A percentile compares a stretch with the other conserved stretches of the same genome.
Evolutionary conservation across 1,140 invertebrate genomes (phyloP).

Genomic region (Dendrolimus punctatus): DNA sequence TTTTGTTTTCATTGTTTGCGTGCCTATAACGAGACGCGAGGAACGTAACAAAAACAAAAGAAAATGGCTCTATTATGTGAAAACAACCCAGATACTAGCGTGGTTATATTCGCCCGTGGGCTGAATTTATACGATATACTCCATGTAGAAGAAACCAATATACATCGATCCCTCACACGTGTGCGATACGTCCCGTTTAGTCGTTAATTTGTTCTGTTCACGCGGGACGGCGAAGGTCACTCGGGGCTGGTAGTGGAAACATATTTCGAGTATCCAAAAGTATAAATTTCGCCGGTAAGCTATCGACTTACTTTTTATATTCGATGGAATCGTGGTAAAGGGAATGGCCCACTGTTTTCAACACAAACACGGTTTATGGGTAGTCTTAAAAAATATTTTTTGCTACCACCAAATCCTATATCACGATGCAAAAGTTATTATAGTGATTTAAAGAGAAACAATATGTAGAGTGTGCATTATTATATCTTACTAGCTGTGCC

Average conservation of each 20-base stretch:
- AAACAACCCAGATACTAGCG: conserved; percentile 63
- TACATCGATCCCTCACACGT: conserved; percentile 25
- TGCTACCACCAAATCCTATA: too few relatives aligned
- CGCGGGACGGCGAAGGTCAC: conserved; percentile 17
- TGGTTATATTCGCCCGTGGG: conserved; percentile 66
- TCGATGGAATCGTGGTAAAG: conserved; percentile 50
- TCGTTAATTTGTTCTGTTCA: neutral
- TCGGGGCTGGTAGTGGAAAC: conserved; percentile 26
- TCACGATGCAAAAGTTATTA: too few relatives aligned
- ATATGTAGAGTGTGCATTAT: too few relatives aligned
- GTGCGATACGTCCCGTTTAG: conserved; percentile 6
- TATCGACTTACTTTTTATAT: conserved; percentile 72
- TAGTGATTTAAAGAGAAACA: too few relatives aligned
- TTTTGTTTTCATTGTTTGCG: conserved; percentile 65
- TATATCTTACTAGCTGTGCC: too few relatives aligned
- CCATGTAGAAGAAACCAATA: conserved; percentile 36
- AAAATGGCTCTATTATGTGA: conserved; percentile 70
- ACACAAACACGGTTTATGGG: conserved; percentile 52
- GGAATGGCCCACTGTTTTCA: conserved; percentile 63
- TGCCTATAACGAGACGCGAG: conserved; percentile 53
- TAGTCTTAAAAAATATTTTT: conserved; percentile 9
- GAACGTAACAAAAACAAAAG: conserved; percentile 67
- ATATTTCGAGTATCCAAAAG: conserved; percentile 69
- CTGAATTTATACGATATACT: conserved; percentile 67
- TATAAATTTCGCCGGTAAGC: conserved; percentile 68